phyloP scores from a whole-genome alignment of 2,888 invertebrate genomes.

The Acholoe squamosa region DNA sequence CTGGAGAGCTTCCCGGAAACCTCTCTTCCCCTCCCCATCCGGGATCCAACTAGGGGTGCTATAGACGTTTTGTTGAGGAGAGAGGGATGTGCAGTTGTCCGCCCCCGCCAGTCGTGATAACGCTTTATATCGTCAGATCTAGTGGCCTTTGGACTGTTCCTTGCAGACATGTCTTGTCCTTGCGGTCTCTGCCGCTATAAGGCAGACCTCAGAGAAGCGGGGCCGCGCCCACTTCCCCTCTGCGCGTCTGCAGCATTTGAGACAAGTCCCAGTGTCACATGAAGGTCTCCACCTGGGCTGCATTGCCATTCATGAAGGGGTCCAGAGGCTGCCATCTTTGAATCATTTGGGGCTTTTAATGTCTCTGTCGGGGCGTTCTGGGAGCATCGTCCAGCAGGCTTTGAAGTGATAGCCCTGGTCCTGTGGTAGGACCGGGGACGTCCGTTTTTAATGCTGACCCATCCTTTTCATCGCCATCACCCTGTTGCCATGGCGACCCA shows the following conservation, averaged over 20 bases:
- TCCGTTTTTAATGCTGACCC: constrained; percentile 39
- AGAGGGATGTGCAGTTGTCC: background rate
- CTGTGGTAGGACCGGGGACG: background rate
- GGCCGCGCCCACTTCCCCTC: constrained; percentile 32
- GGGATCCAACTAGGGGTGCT: background rate
- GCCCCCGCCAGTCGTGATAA: background rate
- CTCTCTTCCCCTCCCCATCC: background rate
- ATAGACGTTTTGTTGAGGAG: too few relatives aligned
- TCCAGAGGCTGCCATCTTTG: constrained; percentile 30
- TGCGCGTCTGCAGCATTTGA: constrained; percentile 39
- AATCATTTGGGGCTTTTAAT: constrained; percentile 39
- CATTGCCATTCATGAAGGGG: constrained; percentile 26
- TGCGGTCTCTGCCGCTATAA: background rate
- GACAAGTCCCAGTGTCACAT: constrained; percentile 53
- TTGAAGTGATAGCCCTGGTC: constrained; percentile 61
- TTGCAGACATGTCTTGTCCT: constrained; percentile 38
- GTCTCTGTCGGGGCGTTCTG: background rate
- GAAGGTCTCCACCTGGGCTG: constrained; percentile 1
- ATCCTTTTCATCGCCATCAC: constrained; percentile 52
- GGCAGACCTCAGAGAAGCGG: background rate
- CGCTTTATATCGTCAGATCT: background rate
- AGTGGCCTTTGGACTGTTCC: background rate
- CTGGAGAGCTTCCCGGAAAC: background rate
- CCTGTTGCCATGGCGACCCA: constrained; percentile 57
- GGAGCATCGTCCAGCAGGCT: background rate